Percentiles rank a stretch among this genome's conserved stretches.
Evolutionary conservation across 2,888 invertebrate genomes (phyloP).

Genomic region (Epinotia bilunana): DNA sequence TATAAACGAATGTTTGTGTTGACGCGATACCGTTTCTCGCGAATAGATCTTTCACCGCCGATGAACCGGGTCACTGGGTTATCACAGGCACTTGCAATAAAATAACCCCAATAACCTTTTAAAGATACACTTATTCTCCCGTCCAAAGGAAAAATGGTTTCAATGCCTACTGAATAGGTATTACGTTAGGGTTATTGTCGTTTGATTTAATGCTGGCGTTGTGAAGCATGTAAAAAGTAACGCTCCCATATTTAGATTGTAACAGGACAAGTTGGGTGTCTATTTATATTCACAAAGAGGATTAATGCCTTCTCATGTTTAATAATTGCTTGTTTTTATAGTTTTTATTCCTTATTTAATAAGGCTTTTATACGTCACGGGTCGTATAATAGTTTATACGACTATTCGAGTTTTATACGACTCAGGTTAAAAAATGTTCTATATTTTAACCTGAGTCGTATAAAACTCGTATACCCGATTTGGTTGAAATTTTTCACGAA

Average conservation of each 20-base stretch:
- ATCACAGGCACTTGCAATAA: conserved; percentile 24
- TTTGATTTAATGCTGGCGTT: not conserved
- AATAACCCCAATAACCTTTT: conserved; percentile 15
- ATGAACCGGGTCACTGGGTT: conserved; percentile 35
- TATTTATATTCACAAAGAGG: not conserved
- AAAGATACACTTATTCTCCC: conserved; percentile 4
- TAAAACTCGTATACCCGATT: too few species aligned
- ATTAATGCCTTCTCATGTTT: not conserved
- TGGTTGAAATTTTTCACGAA: too few species aligned
- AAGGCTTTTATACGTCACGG: too few species aligned
- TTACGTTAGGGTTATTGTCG: not conserved
- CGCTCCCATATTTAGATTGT: conserved; percentile 12
- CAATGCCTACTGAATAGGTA: not conserved
- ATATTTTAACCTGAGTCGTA: too few species aligned
- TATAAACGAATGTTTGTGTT: not conserved
- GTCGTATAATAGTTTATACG: too few species aligned
- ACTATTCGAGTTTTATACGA: too few species aligned
- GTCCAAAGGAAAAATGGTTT: not conserved
- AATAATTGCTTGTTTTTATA: too few species aligned
- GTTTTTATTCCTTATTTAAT: too few species aligned
- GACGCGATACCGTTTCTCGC: not conserved
- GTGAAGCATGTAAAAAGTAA: not conserved
- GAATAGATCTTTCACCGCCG: not conserved
- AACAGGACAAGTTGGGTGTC: not conserved
- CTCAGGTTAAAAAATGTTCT: too few species aligned